Evolutionary conservation across 1,140 invertebrate genomes (phyloP).

Genomic region (Prorops nasuta): DNA sequence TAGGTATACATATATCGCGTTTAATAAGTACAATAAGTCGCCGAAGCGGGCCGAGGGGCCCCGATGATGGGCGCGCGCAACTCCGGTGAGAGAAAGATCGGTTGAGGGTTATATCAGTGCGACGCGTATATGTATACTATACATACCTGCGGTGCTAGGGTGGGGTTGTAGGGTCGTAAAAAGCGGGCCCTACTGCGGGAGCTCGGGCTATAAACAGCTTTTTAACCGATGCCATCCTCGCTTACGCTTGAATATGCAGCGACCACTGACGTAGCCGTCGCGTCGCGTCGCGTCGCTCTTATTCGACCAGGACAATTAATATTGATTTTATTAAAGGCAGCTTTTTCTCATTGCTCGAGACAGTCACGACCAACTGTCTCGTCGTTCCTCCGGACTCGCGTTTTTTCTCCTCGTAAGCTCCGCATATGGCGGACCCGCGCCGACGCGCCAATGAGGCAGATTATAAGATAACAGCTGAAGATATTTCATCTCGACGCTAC

Average conservation of each 20-base stretch:
- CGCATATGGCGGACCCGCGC: not conserved
- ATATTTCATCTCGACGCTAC: not conserved
- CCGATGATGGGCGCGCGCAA: no score
- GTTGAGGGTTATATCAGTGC: not conserved
- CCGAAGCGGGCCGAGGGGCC: no score
- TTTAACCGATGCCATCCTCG: constrained; percentile 30
- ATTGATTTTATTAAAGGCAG: constrained; percentile 51
- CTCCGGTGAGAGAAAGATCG: not conserved
- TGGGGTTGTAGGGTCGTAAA: no score
- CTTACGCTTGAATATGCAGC: constrained; percentile 51
- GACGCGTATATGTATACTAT: not conserved
- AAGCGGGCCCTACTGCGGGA: constrained; percentile 40
- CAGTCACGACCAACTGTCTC: constrained; percentile 18
- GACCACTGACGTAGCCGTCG: constrained; percentile 18
- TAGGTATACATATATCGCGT: no score
- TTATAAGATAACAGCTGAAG: not conserved
- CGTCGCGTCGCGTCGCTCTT: constrained; percentile 1
- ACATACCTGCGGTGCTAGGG: no score
- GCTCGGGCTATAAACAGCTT: constrained; percentile 45
- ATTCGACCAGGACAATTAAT: constrained; percentile 44
- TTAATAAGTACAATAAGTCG: no score
- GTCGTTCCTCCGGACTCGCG: not conserved
- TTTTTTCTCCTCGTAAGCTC: not conserved
- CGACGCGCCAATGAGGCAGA: not conserved
- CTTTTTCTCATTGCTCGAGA: constrained; percentile 30